Evolutionary conservation across 2,888 invertebrate species (phyloP), one percentile per base, ranked within the genome.

Genomic region (Hypomecis atomaria): DNA sequence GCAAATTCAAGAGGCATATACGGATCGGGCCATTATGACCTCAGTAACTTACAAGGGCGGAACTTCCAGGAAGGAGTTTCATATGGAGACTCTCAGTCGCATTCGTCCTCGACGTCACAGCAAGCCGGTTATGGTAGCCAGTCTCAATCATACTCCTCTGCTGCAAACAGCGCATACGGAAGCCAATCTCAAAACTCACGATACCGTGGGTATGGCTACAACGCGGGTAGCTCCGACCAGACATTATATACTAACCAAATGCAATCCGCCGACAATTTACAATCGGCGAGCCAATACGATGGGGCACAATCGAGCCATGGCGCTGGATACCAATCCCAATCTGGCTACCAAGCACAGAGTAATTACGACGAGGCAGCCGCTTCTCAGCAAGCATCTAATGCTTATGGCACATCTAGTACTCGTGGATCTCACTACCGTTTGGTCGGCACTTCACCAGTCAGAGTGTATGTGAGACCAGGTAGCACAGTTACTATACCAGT

Each of bases 1-100:
- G 92, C 89, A n/a, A 92, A 86, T 66, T 88, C 93, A 4, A 83
- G 88, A 71, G 93, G 93, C 43, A 72, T 86, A 42, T 92, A 85
- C 67, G 92, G 92, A 23, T 85, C 89, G 7, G 87, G 91, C 42
- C 71, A 81, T 55, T 88, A 79, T 58, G 90, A 92, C 66, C 78
- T 88, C 0, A 85, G 84, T 54, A 89, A 88, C 65, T 78, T 92
- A 7, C 77, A 82, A 59, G 92, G 91, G 9, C 86, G 92, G 52
- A 89, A 90, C 72, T 92, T 92, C 70, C 84, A 83, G 57, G 91
- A 92, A 75, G 78, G 86, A 33, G 65, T 62, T 8, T 69, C 77
- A 38, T 74, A 67, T 52, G 81, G 70, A 10, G 73, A 75, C 59
- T 76, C 81, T n/a, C 79, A 83, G 43, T 74, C 79, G 2, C 75